A percentile compares a stretch with the other conserved stretches of the same genome.
These are phyloP conservation scores for Chrysochloris asiatica DNA, from an alignment of 2,113 vertebrate genomes.

Conservation along the genomic window DNA sequence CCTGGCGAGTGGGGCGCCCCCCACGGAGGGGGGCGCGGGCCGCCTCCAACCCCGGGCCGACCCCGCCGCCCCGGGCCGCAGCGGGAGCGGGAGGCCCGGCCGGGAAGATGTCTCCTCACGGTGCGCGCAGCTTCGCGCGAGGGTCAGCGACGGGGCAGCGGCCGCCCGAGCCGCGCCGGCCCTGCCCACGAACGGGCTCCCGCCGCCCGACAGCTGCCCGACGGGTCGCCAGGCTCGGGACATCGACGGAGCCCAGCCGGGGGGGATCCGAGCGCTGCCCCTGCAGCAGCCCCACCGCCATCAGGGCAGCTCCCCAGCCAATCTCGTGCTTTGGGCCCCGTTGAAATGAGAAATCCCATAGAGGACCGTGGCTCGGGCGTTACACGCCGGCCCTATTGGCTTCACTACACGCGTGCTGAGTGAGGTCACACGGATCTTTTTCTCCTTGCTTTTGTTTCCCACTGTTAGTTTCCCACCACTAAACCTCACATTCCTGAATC, in stretches of 20 bases:
- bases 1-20: slow-evolving; percentile 73
- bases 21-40: slow-evolving; percentile 53
- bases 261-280: slow-evolving; percentile 55
- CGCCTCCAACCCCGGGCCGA: background rate
- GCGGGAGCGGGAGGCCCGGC: slow-evolving; percentile 66
- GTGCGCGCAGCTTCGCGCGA: slow-evolving; percentile 74
- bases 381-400: background rate
- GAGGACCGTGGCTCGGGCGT: slow-evolving; percentile 63
- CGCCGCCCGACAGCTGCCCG: slow-evolving; percentile 73
- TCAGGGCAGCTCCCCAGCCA: slow-evolving; percentile 71
- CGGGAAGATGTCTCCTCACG: slow-evolving; percentile 68
- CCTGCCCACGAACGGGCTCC: slow-evolving; percentile 70
- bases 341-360: slow-evolving; percentile 58
- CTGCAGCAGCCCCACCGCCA: slow-evolving; percentile 49
- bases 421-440: background rate
- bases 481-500: background rate
- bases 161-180: slow-evolving; percentile 65
- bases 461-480: background rate
- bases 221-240: slow-evolving; percentile 57
- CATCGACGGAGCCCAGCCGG: slow-evolving; percentile 71
- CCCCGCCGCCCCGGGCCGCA: slow-evolving; percentile 56
- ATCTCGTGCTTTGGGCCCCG: slow-evolving; percentile 75
- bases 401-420: background rate
- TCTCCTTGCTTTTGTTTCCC: slow-evolving; percentile 19
- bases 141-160: slow-evolving; percentile 75